Conservation (phyloP, 2,888 invertebrate species). For the Hypomecis punctinalis region DNA sequence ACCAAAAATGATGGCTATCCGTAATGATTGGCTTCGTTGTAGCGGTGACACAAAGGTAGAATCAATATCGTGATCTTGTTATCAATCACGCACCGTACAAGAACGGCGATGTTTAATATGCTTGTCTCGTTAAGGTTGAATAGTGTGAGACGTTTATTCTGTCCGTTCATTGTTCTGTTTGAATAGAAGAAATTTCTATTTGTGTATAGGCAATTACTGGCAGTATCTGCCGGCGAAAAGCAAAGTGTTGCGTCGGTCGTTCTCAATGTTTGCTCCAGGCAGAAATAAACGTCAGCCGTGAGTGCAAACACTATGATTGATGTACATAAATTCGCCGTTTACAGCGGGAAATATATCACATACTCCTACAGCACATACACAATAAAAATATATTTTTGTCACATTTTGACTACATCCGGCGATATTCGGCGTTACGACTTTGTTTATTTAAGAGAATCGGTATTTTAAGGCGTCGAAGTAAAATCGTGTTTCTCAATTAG, state of each 20-base stretch:
- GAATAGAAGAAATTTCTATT: constrained; percentile 36
- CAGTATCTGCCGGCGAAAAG: constrained; percentile 9
- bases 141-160: constrained; percentile 32
- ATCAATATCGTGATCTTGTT: constrained; percentile 19
- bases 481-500: constrained; percentile 47
- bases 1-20: constrained; percentile 7
- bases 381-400: constrained; percentile 28
- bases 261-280: constrained; percentile 35
- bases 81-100: constrained; percentile 27
- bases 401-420: constrained; percentile 26
- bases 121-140: constrained; percentile 41
- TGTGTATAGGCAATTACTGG: constrained; percentile 32
- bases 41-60: constrained; percentile 14
- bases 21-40: constrained; percentile 3
- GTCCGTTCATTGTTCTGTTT: constrained; percentile 40
- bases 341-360: constrained; percentile 33
- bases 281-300: constrained; percentile 42
- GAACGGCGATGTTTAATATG: constrained; percentile 34
- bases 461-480: constrained; percentile 9
- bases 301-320: constrained; percentile 41
- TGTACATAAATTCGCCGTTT: constrained; percentile 32
- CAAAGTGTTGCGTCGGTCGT: constrained; percentile 13
- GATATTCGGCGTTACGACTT: constrained; percentile 30
- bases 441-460: constrained; percentile 26
- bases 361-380: neutral